phyloP scores from a whole-genome alignment of 2,888 invertebrate genomes.

The Cynaeus angustus region DNA sequence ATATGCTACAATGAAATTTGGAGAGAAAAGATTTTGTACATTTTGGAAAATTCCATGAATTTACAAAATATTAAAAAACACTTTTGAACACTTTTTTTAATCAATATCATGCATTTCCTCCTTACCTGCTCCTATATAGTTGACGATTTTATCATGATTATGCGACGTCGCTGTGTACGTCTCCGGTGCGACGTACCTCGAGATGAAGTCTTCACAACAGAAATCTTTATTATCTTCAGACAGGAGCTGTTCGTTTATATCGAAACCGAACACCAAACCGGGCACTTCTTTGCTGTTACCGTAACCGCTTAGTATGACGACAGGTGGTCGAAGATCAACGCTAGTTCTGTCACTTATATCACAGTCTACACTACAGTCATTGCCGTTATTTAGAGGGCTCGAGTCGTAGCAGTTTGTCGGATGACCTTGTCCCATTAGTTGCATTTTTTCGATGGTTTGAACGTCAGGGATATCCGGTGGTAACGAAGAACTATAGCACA shows the following conservation, averaged over 20 bases:
- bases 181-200: slow-evolving; percentile 71
- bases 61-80: too few relatives aligned
- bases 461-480: slow-evolving; percentile 71
- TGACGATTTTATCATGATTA: slow-evolving; percentile 78
- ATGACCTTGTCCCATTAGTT: slow-evolving; percentile 66
- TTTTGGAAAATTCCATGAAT: too few relatives aligned
- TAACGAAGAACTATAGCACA: slow-evolving; percentile 62
- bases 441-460: slow-evolving; percentile 73
- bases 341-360: slow-evolving; percentile 57
- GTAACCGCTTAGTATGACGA: slow-evolving; percentile 80
- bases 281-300: slow-evolving; percentile 74
- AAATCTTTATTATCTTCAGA: slow-evolving; percentile 64
- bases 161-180: slow-evolving; percentile 70
- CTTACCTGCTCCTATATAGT: slow-evolving; percentile 78
- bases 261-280: slow-evolving; percentile 87
- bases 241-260: slow-evolving; percentile 83
- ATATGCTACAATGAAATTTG: too few relatives aligned
- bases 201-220: slow-evolving; percentile 70
- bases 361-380: slow-evolving; percentile 56
- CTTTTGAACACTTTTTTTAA: too few relatives aligned
- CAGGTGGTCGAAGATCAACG: slow-evolving; percentile 75
- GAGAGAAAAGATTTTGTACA: too few relatives aligned
- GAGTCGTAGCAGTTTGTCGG: slow-evolving; percentile 43
- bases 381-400: slow-evolving; percentile 38
- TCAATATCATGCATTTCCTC: neutral